Percentiles rank a stretch among this genome's conserved stretches.
phyloP scores from a whole-genome alignment of 64 coral and sea anemone genomes.

The Cladopsammia gracilis region DNA sequence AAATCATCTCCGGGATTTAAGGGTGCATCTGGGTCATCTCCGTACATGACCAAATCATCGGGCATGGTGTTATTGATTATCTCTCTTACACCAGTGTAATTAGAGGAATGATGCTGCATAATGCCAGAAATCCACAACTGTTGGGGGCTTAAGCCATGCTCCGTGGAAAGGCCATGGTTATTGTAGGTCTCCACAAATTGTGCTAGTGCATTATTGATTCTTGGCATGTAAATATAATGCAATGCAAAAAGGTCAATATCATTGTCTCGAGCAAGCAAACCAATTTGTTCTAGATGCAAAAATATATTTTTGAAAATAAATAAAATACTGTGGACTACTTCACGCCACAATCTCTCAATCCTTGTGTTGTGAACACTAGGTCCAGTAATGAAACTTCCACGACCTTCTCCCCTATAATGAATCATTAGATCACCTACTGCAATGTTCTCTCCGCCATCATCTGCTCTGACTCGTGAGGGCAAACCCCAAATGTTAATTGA shows the following conservation, averaged over 20 bases:
- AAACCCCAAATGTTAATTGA: conserved; percentile 63
- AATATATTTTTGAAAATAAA: not conserved
- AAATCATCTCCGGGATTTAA: not conserved
- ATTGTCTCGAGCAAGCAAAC: not conserved
- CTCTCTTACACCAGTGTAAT: too few species aligned
- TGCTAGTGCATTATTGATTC: conserved; percentile 76
- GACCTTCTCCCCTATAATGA: not conserved
- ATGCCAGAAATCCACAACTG: conserved; percentile 87
- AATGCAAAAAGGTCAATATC: not conserved
- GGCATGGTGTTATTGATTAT: too few species aligned
- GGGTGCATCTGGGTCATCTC: conserved; percentile 3
- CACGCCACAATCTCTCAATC: conserved; percentile 5
- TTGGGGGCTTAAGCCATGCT: conserved; percentile 69
- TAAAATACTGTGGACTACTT: not conserved
- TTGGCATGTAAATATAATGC: conserved; percentile 72
- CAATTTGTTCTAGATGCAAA: conserved; percentile 70
- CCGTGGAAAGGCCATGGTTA: conserved; percentile 80
- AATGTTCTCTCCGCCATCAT: conserved; percentile 50
- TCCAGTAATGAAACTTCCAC: not conserved
- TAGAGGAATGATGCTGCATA: conserved; percentile 4
- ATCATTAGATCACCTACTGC: conserved; percentile 42
- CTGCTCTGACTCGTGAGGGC: conserved; percentile 54
- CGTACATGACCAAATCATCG: too few species aligned
- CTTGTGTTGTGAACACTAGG: not conserved
- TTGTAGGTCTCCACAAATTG: conserved; percentile 86